These are phyloP conservation scores for Monopterus albus DNA, from an alignment of 2,113 vertebrate species.

Conservation along the genomic window DNA sequence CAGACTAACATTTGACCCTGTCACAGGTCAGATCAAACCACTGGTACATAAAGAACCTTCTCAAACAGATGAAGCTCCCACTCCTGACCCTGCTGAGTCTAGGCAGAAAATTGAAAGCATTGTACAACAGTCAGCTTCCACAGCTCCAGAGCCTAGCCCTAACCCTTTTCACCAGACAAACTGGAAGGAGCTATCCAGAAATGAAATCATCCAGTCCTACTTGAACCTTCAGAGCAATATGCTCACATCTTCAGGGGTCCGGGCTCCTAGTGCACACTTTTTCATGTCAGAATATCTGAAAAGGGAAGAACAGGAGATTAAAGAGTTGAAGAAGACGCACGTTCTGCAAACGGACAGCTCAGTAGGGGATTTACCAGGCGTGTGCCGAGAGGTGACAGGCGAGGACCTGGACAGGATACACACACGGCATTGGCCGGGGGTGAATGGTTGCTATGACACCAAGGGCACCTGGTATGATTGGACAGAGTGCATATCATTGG, in stretches of 20 bases:
- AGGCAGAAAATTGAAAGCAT: conserved; percentile 88
- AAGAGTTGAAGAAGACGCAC: conserved; percentile 86
- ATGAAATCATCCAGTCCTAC: conserved; percentile 98
- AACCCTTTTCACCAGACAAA: conserved; percentile 98
- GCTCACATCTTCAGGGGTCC: conserved; percentile 95
- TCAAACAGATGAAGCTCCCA: conserved; percentile 82
- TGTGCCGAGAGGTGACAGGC: conserved; percentile 85
- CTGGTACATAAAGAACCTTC: conserved; percentile 93
- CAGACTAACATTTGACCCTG: conserved; percentile 95
- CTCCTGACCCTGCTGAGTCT: conserved; percentile 78
- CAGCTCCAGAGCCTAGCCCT: conserved; percentile 78
- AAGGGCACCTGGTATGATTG: conserved; percentile 98
- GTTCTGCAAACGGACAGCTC: conserved; percentile 87
- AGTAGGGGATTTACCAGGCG: conserved; percentile 86
- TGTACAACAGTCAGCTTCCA: conserved; percentile 76
- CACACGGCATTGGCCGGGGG: conserved; percentile 89
- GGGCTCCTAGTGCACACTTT: conserved; percentile 94
- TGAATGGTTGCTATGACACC: conserved; percentile 97
- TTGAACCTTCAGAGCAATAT: conserved; percentile 97
- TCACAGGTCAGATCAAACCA: conserved; percentile 97
- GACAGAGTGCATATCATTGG: conserved; percentile 98
- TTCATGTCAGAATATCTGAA: conserved; percentile 98
- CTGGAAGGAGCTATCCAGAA: conserved; percentile 98
- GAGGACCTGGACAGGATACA: conserved; percentile 90
- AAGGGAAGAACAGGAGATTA: conserved; percentile 92